Evolutionary conservation across 2,888 invertebrate genomes (phyloP), one percentile per base, ranked within the genome.

Genomic region (Esperia sulphurella): DNA sequence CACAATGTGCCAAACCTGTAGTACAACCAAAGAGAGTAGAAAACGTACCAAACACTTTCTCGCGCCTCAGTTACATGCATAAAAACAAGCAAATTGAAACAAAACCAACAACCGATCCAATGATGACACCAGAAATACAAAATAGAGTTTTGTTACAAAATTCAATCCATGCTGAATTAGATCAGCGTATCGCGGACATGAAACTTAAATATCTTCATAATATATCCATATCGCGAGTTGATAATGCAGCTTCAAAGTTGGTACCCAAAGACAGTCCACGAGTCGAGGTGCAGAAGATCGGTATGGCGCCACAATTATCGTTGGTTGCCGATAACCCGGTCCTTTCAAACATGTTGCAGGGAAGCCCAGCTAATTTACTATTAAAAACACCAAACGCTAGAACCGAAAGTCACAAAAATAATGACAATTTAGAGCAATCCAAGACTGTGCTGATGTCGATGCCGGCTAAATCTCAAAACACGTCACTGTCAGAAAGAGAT

Each of bases 41-140:
- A 31, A 70, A 69, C 46, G 79, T 75, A 28, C 78, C 79, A 2
- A 81, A 86, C 47, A 89, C 89, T 2, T 89, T 88, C 59, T 69
- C 88, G 10, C 79, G 89, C 29, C 77, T 81, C 43, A 86, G 76
- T 55, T 89, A 87, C 54, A 74, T 84, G 72, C 84, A 86, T 56
- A 88, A 81, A 63, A 83, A 71, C 52, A 81, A 82, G 61, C 80
- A 80, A 58, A 64, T 51, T 29, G 80, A 83, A 45, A 56, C 55
- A 4, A 79, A 74, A 60, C 61, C 59, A 29, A 33, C 4, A 9
- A 12, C 12, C 0, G 44, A 43, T 6, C 14, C 33, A 31, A 43
- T 33, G 9, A 1, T 10, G 14, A 46, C 61, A 28, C 43, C 14
- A 37, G 55, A 60, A 35, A 13, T 12, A 6, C 13, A 29, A 5